Evolutionary conservation across 1,140 invertebrate species (phyloP).

Genomic region (Drosophila bipectinata): DNA sequence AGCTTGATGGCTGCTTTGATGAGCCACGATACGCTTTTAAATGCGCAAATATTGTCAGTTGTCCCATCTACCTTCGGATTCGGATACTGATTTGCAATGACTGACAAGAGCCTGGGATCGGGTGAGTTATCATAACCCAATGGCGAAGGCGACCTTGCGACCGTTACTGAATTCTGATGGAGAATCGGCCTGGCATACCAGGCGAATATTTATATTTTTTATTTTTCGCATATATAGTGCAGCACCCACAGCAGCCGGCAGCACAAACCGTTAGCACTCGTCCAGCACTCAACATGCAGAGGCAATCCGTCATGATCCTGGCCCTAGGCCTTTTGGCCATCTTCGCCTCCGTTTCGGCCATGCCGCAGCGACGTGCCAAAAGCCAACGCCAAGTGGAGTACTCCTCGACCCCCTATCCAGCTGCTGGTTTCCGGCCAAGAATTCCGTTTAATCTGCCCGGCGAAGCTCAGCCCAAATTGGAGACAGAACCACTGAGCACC

Average conservation of each 20-base stretch:
- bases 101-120: slow-evolving; percentile 19
- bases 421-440: slow-evolving; percentile 71
- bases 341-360: slow-evolving; percentile 24
- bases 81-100: slow-evolving; percentile 39
- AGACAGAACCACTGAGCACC: slow-evolving; percentile 39
- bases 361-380: slow-evolving; percentile 59
- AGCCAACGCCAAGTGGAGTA: slow-evolving; percentile 75
- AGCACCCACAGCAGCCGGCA: slow-evolving; percentile 62
- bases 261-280: slow-evolving; percentile 68
- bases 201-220: neutral
- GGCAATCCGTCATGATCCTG: slow-evolving; percentile 44
- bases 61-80: slow-evolving; percentile 14
- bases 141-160: slow-evolving; percentile 60
- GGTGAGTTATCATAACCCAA: slow-evolving; percentile 62
- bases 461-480: slow-evolving; percentile 55
- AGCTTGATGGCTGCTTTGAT: slow-evolving; percentile 72
- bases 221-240: slow-evolving; percentile 55
- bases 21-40: slow-evolving; percentile 69
- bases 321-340: slow-evolving; percentile 39
- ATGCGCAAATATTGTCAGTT: slow-evolving; percentile 67
- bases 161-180: slow-evolving; percentile 79
- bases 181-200: slow-evolving; percentile 42
- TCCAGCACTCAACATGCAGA: slow-evolving; percentile 42
- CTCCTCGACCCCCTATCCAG: slow-evolving; percentile 72
- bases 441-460: slow-evolving; percentile 70